A percentile compares a stretch with the other conserved stretches of the same genome.
Conservation (phyloP, 2,888 invertebrate genomes). For the Drosophila subsilvestris region DNA sequence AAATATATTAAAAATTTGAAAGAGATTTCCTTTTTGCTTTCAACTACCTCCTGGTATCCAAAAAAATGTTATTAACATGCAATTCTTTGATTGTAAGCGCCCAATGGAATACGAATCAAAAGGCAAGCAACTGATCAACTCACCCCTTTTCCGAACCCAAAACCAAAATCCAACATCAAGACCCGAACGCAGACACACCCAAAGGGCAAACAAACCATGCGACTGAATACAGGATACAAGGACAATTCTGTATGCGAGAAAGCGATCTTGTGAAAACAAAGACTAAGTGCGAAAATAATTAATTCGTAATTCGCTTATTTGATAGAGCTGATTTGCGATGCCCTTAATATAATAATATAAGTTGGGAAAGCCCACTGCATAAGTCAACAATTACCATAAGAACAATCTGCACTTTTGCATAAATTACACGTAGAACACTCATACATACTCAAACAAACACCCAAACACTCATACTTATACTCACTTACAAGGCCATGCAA, state of each 20-base stretch:
- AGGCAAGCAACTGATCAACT: constrained; percentile 19
- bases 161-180: too few relatives aligned
- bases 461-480: too few relatives aligned
- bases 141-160: constrained; percentile 5
- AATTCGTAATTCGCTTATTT: constrained; percentile 64
- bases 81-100: constrained; percentile 4
- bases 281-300: constrained; percentile 69
- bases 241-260: constrained; percentile 16
- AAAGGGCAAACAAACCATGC: constrained; percentile 32
- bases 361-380: constrained; percentile 9
- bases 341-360: too few relatives aligned
- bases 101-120: constrained; percentile 37
- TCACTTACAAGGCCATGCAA: too few relatives aligned
- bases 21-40: too few relatives aligned
- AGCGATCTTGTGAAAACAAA: constrained; percentile 15
- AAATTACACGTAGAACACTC: too few relatives aligned
- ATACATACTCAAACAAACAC: constrained; percentile 25
- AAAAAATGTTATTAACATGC: constrained; percentile 6
- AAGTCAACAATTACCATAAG: constrained; percentile 37
- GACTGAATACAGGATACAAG: constrained; percentile 14
- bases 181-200: constrained; percentile 12
- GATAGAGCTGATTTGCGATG: constrained; percentile 47
- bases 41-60: background rate
- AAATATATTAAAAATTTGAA: too few relatives aligned
- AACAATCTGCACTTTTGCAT: constrained; percentile 40